Evolutionary conservation across 1,140 invertebrate species (phyloP).

Genomic region (Cotesia vestalis): DNA sequence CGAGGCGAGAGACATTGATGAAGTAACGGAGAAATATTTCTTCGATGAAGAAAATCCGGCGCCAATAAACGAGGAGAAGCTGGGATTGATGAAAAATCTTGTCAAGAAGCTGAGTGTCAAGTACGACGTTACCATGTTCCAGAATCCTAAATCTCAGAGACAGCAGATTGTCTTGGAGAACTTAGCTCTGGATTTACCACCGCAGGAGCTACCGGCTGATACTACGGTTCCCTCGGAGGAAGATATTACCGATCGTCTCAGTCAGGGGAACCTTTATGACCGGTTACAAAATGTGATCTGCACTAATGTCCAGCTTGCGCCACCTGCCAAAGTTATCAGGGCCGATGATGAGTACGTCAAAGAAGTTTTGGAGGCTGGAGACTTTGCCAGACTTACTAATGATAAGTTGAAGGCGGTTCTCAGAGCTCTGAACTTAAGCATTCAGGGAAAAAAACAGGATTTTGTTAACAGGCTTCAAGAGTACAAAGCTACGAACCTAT

Average conservation of each 20-base stretch:
- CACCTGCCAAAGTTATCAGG: background rate
- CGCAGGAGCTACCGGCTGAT: background rate
- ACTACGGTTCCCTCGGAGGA: background rate
- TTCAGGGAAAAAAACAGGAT: slow-evolving; percentile 11
- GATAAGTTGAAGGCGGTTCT: slow-evolving; percentile 14
- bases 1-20: background rate
- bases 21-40: background rate
- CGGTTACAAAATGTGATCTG: background rate
- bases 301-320: background rate
- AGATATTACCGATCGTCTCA: background rate
- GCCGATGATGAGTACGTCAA: background rate
- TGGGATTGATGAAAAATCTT: slow-evolving; percentile 35
- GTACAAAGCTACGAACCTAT: background rate
- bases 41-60: background rate
- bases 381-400: background rate
- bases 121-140: slow-evolving; percentile 31
- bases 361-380: background rate
- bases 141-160: slow-evolving; percentile 43
- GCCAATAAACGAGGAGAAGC: slow-evolving; percentile 15
- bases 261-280: background rate
- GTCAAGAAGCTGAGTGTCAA: slow-evolving; percentile 38
- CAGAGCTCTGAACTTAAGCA: background rate
- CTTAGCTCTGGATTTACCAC: slow-evolving; percentile 39
- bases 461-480: slow-evolving; percentile 16
- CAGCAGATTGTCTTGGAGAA: slow-evolving; percentile 40